A percentile compares a stretch with the other conserved stretches of the same genome.
Conservation (phyloP, 2,888 invertebrate species). For the Flexamia atlantica region DNA sequence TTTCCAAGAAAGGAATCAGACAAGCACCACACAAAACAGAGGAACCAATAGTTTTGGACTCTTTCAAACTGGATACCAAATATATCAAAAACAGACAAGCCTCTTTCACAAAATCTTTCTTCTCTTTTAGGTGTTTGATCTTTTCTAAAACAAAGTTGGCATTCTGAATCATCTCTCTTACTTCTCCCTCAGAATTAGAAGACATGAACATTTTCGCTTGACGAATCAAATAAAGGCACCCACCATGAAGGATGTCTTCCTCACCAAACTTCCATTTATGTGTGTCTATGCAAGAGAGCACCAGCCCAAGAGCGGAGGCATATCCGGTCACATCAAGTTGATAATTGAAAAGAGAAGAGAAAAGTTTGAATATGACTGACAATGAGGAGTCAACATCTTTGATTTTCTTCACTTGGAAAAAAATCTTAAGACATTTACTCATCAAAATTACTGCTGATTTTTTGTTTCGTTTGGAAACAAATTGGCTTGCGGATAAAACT, state of each 20-base stretch:
- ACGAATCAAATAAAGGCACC: background rate
- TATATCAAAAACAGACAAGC: background rate
- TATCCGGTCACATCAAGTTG: background rate
- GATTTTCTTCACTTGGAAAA: background rate
- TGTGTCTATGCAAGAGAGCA: background rate
- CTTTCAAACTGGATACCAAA: background rate
- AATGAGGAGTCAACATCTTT: background rate
- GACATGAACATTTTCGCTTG: slow-evolving; percentile 7
- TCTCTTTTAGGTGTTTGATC: background rate
- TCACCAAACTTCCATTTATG: background rate
- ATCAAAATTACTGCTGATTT: background rate
- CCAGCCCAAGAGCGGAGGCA: background rate
- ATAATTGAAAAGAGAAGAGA: background rate
- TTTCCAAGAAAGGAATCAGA: background rate
- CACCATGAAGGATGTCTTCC: background rate
- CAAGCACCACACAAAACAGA: background rate
- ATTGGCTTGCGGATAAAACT: background rate
- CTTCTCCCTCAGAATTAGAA: background rate
- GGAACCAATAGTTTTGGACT: background rate
- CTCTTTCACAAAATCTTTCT: slow-evolving; percentile 5
- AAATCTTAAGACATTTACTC: background rate
- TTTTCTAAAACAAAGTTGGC: background rate
- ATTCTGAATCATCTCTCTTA: background rate
- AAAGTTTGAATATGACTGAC: background rate
- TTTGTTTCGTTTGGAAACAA: background rate